phyloP scores from a whole-genome alignment of 2,797 vertebrate species.

The Coilia nasus region DNA sequence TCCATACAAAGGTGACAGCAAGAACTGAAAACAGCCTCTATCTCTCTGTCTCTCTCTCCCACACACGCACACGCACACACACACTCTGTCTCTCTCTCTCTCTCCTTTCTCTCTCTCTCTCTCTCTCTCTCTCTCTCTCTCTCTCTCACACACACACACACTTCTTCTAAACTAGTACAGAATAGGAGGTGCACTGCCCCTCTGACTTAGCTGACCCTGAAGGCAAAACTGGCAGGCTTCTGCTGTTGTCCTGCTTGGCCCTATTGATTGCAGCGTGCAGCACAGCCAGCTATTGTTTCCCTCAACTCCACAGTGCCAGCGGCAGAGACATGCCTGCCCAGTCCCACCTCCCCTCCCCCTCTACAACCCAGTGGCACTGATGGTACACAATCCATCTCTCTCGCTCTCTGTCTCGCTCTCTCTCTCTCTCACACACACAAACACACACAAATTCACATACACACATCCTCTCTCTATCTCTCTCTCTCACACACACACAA shows the following conservation, averaged over 20 bases:
- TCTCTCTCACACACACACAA: neutral
- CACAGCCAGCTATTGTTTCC: constrained; percentile 2
- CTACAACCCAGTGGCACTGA: no score
- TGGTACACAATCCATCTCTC: no score
- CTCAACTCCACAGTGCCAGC: neutral
- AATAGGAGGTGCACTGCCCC: neutral
- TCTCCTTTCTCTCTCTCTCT: no score
- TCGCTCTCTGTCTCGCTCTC: no score
- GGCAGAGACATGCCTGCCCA: neutral
- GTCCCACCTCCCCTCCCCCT: no score
- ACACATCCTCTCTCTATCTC: no score
- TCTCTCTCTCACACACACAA: no score
- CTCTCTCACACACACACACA: neutral
- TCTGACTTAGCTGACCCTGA: neutral
- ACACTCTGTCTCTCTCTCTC: no score
- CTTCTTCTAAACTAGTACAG: neutral
- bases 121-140: no score
- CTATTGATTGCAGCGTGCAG: constrained; percentile 8
- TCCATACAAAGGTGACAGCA: neutral
- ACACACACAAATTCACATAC: neutral
- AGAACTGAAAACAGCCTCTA: neutral
- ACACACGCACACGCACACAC: no score
- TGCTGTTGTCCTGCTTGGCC: neutral
- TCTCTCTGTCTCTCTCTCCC: no score
- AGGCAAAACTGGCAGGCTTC: neutral